These are phyloP conservation scores for Gavialis gangeticus DNA, from an alignment of 2,113 vertebrate species.

Conservation along the genomic window DNA sequence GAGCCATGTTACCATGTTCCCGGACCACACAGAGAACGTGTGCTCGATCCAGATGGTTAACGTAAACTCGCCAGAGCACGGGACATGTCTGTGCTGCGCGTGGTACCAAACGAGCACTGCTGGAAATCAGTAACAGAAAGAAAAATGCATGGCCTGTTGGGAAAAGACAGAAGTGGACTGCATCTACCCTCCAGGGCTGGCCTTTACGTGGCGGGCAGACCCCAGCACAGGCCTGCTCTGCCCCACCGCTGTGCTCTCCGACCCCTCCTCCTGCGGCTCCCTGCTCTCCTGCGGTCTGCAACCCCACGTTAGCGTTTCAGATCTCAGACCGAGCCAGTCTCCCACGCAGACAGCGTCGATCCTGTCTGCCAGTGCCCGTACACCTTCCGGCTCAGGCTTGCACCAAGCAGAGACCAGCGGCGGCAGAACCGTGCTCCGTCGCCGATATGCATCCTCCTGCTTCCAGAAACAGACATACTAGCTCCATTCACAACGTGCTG, in stretches of 20 bases:
- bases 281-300: background rate
- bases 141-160: background rate
- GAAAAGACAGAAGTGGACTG: background rate
- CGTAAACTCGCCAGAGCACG: background rate
- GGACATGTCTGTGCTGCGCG: background rate
- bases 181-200: background rate
- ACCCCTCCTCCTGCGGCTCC: background rate
- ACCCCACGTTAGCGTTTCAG: background rate
- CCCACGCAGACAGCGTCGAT: background rate
- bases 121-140: background rate
- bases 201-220: no score
- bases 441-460: background rate
- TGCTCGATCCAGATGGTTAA: background rate
- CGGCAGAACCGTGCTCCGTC: background rate
- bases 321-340: background rate
- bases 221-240: background rate
- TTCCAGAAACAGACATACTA: background rate
- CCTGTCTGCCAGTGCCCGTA: background rate
- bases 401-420: background rate
- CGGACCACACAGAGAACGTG: background rate
- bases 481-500: background rate
- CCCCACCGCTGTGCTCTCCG: background rate
- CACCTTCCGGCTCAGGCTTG: background rate
- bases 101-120: background rate
- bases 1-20: rapidly evolving